Percentiles rank a stretch among this genome's conserved stretches.
Evolutionary conservation across 2,888 invertebrate genomes (phyloP).

Genomic region (Priocnemis perturbator): DNA sequence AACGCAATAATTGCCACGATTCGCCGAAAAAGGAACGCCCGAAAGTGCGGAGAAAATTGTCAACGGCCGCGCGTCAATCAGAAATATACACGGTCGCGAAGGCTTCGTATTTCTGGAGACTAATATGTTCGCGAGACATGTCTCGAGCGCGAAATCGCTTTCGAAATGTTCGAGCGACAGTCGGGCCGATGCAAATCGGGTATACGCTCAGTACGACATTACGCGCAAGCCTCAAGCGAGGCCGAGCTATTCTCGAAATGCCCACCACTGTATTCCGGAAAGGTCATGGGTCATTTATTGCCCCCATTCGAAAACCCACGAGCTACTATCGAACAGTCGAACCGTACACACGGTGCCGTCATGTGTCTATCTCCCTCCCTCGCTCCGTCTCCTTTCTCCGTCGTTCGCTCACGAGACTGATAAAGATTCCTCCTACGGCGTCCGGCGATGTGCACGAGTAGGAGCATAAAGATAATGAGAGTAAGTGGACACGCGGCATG

Average conservation of each 20-base stretch:
- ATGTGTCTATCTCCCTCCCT: slow-evolving; percentile 27
- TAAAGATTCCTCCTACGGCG: slow-evolving; percentile 58
- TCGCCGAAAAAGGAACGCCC: no score
- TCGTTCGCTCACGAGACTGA: slow-evolving; percentile 36
- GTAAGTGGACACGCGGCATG: slow-evolving; percentile 6
- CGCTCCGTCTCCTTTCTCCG: slow-evolving; percentile 8
- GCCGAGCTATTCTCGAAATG: slow-evolving; percentile 6
- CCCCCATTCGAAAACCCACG: slow-evolving; percentile 53
- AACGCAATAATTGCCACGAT: no score
- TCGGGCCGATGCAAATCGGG: slow-evolving; percentile 1
- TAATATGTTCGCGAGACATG: no score
- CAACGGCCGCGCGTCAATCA: no score
- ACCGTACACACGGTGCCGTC: slow-evolving; percentile 1
- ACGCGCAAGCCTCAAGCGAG: not conserved
- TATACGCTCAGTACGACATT: not conserved
- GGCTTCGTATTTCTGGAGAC: no score
- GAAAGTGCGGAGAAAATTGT: no score
- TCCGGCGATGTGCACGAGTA: slow-evolving; percentile 25
- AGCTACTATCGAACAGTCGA: slow-evolving; percentile 34
- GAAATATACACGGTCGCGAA: no score
- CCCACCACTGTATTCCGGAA: slow-evolving; percentile 30
- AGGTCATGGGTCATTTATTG: slow-evolving; percentile 61
- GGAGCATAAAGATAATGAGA: slow-evolving; percentile 40
- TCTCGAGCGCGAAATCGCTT: no score
- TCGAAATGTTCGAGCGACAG: not conserved